A percentile compares a stretch with the other conserved stretches of the same genome.
Evolutionary conservation across 2,113 vertebrate genomes (phyloP).

Genomic region (Meriones unguiculatus): DNA sequence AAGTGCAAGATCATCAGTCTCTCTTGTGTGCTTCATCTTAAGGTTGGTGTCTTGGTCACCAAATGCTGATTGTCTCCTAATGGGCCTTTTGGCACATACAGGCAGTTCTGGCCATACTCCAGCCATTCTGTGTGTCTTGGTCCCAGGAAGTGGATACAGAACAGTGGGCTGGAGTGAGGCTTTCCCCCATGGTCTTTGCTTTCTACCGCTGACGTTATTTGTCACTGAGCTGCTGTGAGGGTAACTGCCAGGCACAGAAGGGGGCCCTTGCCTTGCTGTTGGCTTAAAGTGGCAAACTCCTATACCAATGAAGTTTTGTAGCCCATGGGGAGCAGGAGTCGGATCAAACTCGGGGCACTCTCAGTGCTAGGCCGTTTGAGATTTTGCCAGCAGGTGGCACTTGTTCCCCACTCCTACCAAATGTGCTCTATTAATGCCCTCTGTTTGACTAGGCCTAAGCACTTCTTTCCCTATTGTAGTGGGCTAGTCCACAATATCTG

Average conservation of each 20-base stretch:
- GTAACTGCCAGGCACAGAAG: background rate
- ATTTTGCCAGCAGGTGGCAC: slow-evolving; percentile 76
- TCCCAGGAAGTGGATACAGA: background rate
- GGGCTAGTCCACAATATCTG: background rate
- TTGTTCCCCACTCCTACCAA: slow-evolving; percentile 26
- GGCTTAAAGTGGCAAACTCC: background rate
- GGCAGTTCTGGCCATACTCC: background rate
- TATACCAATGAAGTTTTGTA: background rate
- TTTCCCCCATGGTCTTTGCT: background rate
- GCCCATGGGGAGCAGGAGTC: background rate
- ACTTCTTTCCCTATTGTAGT: background rate
- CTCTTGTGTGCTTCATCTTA: background rate
- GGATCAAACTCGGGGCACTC: background rate
- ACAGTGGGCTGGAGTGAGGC: background rate
- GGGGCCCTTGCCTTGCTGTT: background rate
- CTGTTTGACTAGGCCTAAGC: background rate
- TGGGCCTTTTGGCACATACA: background rate
- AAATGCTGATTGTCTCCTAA: background rate
- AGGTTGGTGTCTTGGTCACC: background rate
- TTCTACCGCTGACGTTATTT: background rate
- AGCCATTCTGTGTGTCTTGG: slow-evolving; percentile 11
- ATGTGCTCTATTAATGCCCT: background rate
- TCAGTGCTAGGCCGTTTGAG: background rate
- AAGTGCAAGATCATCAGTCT: background rate
- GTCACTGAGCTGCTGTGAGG: background rate